Evolutionary conservation across 2,888 invertebrate species (phyloP).

Genomic region (Dolomedes plantarius): DNA sequence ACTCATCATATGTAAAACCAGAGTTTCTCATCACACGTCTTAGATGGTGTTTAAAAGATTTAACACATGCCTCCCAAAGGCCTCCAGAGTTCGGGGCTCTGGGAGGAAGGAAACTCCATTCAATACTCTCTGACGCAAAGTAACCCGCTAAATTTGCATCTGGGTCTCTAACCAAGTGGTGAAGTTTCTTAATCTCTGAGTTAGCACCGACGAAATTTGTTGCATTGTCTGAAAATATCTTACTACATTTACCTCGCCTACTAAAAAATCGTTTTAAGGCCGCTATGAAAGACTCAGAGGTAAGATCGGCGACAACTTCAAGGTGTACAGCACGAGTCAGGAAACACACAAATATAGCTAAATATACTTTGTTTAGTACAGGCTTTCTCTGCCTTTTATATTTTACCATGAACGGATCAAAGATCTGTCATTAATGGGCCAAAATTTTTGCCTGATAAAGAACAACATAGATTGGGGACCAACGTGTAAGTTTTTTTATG

Average conservation of each 20-base stretch:
- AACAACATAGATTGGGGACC: background rate
- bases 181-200: too few species aligned
- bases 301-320: background rate
- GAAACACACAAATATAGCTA: too few species aligned
- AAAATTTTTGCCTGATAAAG: too few species aligned
- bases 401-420: too few species aligned
- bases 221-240: conserved; percentile 70
- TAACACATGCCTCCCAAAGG: too few species aligned
- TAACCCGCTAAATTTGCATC: too few species aligned
- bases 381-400: conserved; percentile 22
- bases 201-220: conserved; percentile 73
- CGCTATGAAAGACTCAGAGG: conserved; percentile 68
- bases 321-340: too few species aligned
- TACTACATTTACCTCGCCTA: conserved; percentile 14
- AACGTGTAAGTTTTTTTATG: background rate
- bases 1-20: conserved; percentile 75
- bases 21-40: conserved; percentile 73
- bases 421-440: background rate
- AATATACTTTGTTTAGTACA: background rate
- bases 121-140: conserved; percentile 41
- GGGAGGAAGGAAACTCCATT: conserved; percentile 71
- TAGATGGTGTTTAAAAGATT: conserved; percentile 68
- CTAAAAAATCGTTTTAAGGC: conserved; percentile 67
- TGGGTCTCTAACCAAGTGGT: too few species aligned
- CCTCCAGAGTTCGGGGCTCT: too few species aligned